These are phyloP conservation scores for Anabacerthia variegaticeps DNA, from an alignment of 2,797 vertebrate species.

Conservation along the genomic window DNA sequence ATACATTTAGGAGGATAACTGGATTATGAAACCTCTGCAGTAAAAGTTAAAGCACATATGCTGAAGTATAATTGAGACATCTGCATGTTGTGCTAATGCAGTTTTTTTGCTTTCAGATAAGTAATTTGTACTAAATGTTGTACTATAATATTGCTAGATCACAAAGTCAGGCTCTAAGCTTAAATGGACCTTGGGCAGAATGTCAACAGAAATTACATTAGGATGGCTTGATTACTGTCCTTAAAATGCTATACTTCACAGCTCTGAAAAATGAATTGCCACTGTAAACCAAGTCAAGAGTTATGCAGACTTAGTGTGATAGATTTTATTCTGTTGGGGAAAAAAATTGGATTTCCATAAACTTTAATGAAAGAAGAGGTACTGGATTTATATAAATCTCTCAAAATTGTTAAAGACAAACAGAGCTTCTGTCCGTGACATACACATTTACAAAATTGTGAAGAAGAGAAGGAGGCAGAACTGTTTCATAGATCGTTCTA, in stretches of 20 bases:
- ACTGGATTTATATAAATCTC: neutral
- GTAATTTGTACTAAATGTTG: constrained; percentile 39
- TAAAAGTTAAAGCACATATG: constrained; percentile 26
- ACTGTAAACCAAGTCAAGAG: neutral
- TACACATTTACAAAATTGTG: neutral
- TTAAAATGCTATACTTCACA: constrained; percentile 29
- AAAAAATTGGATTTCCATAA: neutral
- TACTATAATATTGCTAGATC: neutral
- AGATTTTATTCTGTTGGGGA: neutral
- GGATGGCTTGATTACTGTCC: neutral
- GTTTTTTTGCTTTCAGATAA: constrained; percentile 45
- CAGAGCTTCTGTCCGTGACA: neutral
- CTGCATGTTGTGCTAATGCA: constrained; percentile 2
- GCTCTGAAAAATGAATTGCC: neutral
- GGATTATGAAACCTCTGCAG: constrained; percentile 37
- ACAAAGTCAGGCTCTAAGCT: neutral
- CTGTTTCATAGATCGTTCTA: neutral
- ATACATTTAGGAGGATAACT: constrained; percentile 3
- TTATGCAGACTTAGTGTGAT: neutral
- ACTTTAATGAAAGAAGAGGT: neutral
- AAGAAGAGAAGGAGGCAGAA: neutral
- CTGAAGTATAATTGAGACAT: constrained; percentile 33
- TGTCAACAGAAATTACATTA: constrained; percentile 21
- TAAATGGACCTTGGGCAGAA: constrained; percentile 34
- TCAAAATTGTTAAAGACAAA: neutral